Percentiles rank a stretch among this genome's conserved stretches.
Evolutionary conservation across 2,113 vertebrate species (phyloP).

Genomic region (Psettodes erumei): DNA sequence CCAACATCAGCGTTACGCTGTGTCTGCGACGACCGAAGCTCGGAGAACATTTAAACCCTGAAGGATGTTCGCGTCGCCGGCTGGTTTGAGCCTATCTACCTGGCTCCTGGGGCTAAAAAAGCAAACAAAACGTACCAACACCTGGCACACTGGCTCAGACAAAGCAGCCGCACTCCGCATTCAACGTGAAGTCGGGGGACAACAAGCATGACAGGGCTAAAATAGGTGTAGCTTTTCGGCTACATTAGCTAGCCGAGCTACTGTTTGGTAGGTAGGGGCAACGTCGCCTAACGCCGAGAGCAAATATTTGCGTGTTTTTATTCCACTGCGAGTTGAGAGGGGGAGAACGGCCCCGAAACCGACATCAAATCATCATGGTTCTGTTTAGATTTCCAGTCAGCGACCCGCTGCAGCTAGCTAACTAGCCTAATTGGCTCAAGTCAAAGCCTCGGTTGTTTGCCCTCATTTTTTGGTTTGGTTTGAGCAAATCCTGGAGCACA

Average conservation of each 20-base stretch:
- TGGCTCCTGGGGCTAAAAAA: neutral
- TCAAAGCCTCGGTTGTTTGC: slow-evolving; percentile 49
- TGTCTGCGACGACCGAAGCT: neutral
- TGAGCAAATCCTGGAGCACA: slow-evolving; percentile 26
- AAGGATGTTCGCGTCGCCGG: neutral
- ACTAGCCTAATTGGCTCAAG: slow-evolving; percentile 55
- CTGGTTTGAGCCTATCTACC: neutral
- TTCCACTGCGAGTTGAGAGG: neutral
- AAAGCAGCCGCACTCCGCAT: slow-evolving; percentile 4
- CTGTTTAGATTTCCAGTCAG: neutral
- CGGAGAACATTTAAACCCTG: slow-evolving; percentile 3
- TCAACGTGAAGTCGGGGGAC: neutral
- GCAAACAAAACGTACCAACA: slow-evolving; percentile 17
- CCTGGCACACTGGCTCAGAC: neutral
- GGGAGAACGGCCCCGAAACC: neutral
- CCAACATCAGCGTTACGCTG: neutral
- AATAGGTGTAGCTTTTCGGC: slow-evolving; percentile 54
- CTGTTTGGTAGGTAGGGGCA: slow-evolving; percentile 17
- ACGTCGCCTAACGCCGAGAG: neutral
- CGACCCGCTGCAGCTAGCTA: slow-evolving; percentile 31
- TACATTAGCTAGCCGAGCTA: slow-evolving; percentile 63
- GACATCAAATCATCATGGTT: neutral
- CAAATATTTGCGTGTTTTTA: slow-evolving; percentile 6
- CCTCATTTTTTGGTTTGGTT: slow-evolving; percentile 33
- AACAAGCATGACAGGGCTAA: slow-evolving; percentile 61